A percentile compares a stretch with the other conserved stretches of the same genome.
Conservation (phyloP, 1,140 invertebrate species). For the Helicorthomorpha holstii region DNA sequence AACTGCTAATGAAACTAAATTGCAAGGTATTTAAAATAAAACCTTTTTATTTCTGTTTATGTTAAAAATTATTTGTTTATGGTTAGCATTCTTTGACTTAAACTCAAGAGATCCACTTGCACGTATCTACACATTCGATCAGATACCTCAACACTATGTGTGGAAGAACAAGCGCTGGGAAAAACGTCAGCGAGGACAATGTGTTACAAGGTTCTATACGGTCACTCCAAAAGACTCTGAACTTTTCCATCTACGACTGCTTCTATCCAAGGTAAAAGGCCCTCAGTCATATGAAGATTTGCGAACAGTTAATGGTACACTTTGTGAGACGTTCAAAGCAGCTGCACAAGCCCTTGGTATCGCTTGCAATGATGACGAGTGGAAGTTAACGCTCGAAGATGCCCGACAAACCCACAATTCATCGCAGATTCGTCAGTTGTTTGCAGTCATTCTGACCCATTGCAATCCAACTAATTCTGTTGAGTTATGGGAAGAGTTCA, state of each 20-base stretch:
- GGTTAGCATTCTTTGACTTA: too few relatives aligned
- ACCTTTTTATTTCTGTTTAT: too few relatives aligned
- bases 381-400: slow-evolving; percentile 23
- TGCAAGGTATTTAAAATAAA: too few relatives aligned
- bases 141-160: not conserved
- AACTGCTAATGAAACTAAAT: too few relatives aligned
- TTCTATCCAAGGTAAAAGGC: slow-evolving; percentile 27
- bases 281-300: slow-evolving; percentile 24
- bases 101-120: not conserved
- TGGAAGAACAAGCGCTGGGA: not conserved
- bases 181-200: not conserved
- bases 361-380: slow-evolving; percentile 21
- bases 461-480: slow-evolving; percentile 15
- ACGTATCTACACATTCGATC: not conserved
- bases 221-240: not conserved
- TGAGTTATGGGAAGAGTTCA: slow-evolving; percentile 11
- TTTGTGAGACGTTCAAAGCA: slow-evolving; percentile 25
- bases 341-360: slow-evolving; percentile 23
- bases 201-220: not conserved
- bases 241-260: slow-evolving; percentile 14
- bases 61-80: too few relatives aligned
- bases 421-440: slow-evolving; percentile 16
- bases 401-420: slow-evolving; percentile 22
- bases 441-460: slow-evolving; percentile 24
- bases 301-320: slow-evolving; percentile 24